Conservation (phyloP, 1,140 invertebrate species). For the Dolichoris vasculosae region DNA sequence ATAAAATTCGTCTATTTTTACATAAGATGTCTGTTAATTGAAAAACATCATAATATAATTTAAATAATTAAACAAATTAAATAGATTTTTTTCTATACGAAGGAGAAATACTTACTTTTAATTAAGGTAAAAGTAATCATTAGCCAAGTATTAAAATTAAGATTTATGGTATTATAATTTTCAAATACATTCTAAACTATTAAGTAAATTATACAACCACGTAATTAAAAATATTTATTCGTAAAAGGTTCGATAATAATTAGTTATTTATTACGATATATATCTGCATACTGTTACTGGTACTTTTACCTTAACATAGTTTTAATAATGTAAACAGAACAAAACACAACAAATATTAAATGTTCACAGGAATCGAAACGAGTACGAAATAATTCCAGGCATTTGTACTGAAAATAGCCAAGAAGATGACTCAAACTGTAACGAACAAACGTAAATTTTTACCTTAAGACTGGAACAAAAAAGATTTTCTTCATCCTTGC, state of each 20-base stretch:
- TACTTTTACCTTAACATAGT: constrained; percentile 8
- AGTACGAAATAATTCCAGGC: constrained; percentile 65
- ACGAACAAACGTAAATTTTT: constrained; percentile 29
- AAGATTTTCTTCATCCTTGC: not conserved
- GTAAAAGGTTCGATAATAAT: not conserved
- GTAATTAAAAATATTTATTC: no score
- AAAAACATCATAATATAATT: no score
- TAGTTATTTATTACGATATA: not conserved
- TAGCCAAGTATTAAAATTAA: no score
- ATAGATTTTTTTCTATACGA: no score
- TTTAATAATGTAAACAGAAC: constrained; percentile 14
- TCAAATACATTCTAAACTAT: no score
- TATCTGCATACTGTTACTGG: not conserved
- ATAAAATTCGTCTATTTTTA: no score
- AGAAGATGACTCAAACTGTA: constrained; percentile 54
- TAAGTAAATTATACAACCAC: no score
- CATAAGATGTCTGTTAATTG: no score
- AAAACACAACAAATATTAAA: constrained; percentile 34
- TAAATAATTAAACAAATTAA: no score
- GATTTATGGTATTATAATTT: no score
- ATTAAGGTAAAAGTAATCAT: no score
- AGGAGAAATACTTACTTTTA: no score
- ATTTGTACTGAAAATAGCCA: constrained; percentile 58
- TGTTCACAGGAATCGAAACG: constrained; percentile 67
- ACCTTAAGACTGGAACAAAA: not conserved